Percentiles rank a stretch among this genome's conserved stretches.
Conservation (phyloP, 2,797 vertebrate genomes). For the Acanthurus tractus region DNA sequence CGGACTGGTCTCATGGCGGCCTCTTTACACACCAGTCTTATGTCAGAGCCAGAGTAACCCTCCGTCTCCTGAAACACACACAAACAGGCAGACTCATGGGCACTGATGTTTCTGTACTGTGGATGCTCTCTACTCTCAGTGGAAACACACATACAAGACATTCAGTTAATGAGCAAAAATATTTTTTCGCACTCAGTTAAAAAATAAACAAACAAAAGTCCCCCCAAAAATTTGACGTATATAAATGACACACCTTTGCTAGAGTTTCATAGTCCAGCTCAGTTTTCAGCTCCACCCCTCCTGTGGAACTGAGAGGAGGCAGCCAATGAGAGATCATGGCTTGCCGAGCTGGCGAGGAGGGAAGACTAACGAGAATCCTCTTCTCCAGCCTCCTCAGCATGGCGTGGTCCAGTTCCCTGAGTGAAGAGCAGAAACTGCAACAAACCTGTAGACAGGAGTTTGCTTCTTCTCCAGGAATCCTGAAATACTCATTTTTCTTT, state of each 20-base stretch:
- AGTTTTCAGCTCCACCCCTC: slow-evolving; percentile 87
- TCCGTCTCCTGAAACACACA: slow-evolving; percentile 78
- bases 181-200: neutral
- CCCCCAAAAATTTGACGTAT: neutral
- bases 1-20: slow-evolving; percentile 95
- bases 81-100: neutral
- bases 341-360: slow-evolving; percentile 87
- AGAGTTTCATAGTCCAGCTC: slow-evolving; percentile 89
- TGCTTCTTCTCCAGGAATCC: neutral
- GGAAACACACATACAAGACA: neutral
- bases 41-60: slow-evolving; percentile 95
- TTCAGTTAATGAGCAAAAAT: neutral
- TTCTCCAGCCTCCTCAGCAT: slow-evolving; percentile 96
- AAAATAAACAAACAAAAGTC: neutral
- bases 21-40: slow-evolving; percentile 94
- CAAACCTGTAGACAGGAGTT: neutral
- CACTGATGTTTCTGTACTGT: neutral
- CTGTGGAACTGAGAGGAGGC: slow-evolving; percentile 87
- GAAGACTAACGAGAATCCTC: slow-evolving; percentile 94
- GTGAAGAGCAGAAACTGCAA: neutral
- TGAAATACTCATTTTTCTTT: neutral
- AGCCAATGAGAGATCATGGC: slow-evolving; percentile 95
- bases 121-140: neutral
- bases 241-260: slow-evolving; percentile 83
- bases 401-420: slow-evolving; percentile 94